Conservation (phyloP, 2,888 invertebrate genomes). For the Muscina levida region DNA sequence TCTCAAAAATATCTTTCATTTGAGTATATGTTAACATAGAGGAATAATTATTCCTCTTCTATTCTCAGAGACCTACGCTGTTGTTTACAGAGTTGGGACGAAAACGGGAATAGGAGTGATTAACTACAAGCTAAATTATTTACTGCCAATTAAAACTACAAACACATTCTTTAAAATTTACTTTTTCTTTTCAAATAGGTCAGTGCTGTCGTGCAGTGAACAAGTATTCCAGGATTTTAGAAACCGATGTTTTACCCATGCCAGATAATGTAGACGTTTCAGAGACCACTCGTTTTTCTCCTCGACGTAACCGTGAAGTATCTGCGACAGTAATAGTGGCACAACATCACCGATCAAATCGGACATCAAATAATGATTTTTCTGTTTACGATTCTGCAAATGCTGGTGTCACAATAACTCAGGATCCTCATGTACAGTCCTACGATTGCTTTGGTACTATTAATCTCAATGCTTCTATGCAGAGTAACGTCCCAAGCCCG, state of each 20-base stretch:
- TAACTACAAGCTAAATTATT: too few species aligned
- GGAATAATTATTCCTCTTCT: too few species aligned
- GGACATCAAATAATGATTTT: constrained; percentile 70
- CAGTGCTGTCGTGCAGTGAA: constrained; percentile 66
- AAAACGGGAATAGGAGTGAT: too few species aligned
- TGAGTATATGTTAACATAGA: too few species aligned
- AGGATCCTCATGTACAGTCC: constrained; percentile 83
- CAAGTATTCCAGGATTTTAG: constrained; percentile 81
- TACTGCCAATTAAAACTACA: too few species aligned
- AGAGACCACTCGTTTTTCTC: constrained; percentile 84
- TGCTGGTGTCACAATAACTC: constrained; percentile 73
- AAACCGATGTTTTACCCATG: constrained; percentile 81
- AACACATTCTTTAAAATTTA: neutral
- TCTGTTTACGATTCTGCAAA: constrained; percentile 72
- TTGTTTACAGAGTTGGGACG: too few species aligned
- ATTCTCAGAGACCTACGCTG: too few species aligned
- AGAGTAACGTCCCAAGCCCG: constrained; percentile 87
- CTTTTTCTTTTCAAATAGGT: constrained; percentile 49
- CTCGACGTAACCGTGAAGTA: constrained; percentile 84
- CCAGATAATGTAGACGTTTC: constrained; percentile 85
- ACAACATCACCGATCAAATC: constrained; percentile 70
- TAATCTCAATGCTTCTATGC: constrained; percentile 86
- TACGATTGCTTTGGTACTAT: constrained; percentile 86
- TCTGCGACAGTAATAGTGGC: constrained; percentile 83
- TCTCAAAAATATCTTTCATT: too few species aligned